Evolutionary conservation across 2,888 invertebrate genomes (phyloP), one percentile per base, ranked within the genome.

Genomic region (Baronia brevicornis): DNA sequence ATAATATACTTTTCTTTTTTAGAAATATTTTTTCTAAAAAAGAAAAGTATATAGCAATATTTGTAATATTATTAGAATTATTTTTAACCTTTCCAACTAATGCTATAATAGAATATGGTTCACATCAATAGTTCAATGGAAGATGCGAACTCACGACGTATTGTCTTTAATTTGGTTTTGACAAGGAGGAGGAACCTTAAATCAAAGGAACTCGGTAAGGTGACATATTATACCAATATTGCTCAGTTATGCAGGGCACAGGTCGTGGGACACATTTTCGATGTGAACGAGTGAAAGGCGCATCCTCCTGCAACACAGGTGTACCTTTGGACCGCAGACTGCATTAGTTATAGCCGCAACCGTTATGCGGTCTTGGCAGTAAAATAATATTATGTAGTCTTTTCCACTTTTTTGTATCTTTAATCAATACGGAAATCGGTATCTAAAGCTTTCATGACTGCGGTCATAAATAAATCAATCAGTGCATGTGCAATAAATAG

Each of bases 221-320:
- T 24, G 14, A 24, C 11, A 11, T 34, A 31, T 39, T 28, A 38
- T 38, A 40, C 33, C 39, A 43, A 41, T 36, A 38, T 55, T 51
- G 51, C 55, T 44, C 39, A 34, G 41, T 41, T 32, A 46, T 43
- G 27, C 52, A 63, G 78, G 72, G 73, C 72, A 59, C 33, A 58
- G 77, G 70, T 77, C 67, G 48, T 22, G 28, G 55, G 51, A 57
- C 77, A 79, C 80, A 80, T 82, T 80, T 80, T 82, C 82, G 67
- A 80, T 75, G 65, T 68, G 63, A 60, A 51, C 64, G 52, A 78
- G 82, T 80, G 82, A 84, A 82, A 82, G 84, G 80, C 58, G 54
- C 71, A 73, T 79, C 78, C 50, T 66, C 57, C 62, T 63, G 62
- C 61, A 27, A 13, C 59, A 68, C 66, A 74, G 58, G 54, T 55